Evolutionary conservation across 2,797 vertebrate genomes (phyloP), one percentile per base, ranked within the genome.

Genomic region (Bradypodion pumilum): DNA sequence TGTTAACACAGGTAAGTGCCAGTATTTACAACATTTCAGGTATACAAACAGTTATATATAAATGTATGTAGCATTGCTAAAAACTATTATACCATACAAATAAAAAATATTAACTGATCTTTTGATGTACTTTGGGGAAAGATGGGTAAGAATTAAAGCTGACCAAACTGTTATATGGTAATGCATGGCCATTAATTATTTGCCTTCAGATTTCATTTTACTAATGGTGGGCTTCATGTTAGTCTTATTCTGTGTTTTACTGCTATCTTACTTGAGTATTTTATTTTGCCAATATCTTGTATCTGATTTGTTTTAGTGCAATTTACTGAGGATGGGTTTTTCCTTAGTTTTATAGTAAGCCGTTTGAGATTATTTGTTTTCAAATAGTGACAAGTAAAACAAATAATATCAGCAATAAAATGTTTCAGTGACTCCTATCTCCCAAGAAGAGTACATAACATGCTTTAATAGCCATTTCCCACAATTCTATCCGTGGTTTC

Each of bases 341-440:
- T 37, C 32, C 62, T 46, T 76, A 10, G 12, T 60, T 37, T 75
- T 37, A 60, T 62, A 12, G 9, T 35, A 16, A 37, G 32, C 25
- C n/a, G 4, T 46, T 35, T 27, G 37, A 5, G 29, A 56, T 68
- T 35, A 69, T 80, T 80, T 32, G 15, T 68, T 52, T 52, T 8
- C 23, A 2, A 80, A 52, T 19, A 23, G 29, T 13, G 21, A 56
- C 23, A 37, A 68, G 35, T 81, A 86, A 91, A 89, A 86, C 12
- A 62, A 77, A 40, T n/a, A 66, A 29, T 4, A 66, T 16, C 27
- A 10, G 42, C 13, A 16, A 73, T 13, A 29, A 66, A 49, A n/a
- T 7, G 5, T 44, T 72, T 4, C 4, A 29, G 13, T 29, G 4
- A 72, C 29, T 27, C 5, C 16, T 29, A 46, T 29, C 70, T 49